phyloP scores from a whole-genome alignment of 2,113 vertebrate species.

The Lepus timidus region DNA sequence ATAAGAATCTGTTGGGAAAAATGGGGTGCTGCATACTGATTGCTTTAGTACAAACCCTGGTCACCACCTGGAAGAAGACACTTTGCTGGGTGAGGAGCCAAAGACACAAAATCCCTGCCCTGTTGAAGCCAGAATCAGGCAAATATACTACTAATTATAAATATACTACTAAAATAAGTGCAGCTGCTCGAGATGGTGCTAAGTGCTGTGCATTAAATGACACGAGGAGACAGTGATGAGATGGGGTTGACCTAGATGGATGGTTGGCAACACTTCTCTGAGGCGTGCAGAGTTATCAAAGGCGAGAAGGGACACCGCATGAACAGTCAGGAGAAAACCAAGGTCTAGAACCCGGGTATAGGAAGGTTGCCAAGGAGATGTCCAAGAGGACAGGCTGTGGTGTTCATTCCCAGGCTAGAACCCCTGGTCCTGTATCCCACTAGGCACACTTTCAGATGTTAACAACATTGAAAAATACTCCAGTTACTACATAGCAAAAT shows the following conservation, averaged over 20 bases:
- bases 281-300: background rate
- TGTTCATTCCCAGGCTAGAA: background rate
- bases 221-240: background rate
- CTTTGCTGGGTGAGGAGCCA: too few species aligned
- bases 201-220: background rate
- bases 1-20: conserved; percentile 54
- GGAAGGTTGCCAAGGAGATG: background rate
- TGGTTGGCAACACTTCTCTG: background rate
- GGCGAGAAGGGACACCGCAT: background rate
- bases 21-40: background rate
- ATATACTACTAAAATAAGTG: background rate
- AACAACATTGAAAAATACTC: background rate
- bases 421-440: accelerated
- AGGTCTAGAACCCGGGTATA: background rate
- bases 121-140: background rate
- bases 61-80: background rate
- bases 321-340: background rate
- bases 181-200: background rate
- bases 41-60: background rate
- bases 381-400: background rate
- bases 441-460: background rate
- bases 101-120: background rate
- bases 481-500: background rate
- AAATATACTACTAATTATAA: background rate
- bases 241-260: too few species aligned